Base-by-base conservation (phyloP, 2,888 invertebrate genomes). In the Acholoe squamosa region DNA sequence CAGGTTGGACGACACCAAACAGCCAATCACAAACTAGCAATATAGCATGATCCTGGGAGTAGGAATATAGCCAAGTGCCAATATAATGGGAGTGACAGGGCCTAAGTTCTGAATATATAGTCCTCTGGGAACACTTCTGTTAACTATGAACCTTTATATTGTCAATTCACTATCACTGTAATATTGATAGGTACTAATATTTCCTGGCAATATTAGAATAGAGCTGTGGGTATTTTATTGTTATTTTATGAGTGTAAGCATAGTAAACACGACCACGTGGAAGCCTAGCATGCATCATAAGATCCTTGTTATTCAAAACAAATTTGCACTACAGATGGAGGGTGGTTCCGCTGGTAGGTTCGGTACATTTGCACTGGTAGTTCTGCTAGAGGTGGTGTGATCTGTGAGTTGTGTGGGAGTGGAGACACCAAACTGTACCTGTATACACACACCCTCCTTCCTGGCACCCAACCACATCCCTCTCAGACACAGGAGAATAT, bases 21-120 rank as follows among this genome's bases (percentile, higher is more conserved):
- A 51, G 76, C 89, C 89, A 89, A 89, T 89, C 89, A 89, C 25
- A 34, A 25, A 14, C 52, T 76, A 12, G 43, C 34, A 71, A 25
- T 51, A 89, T 89, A 89, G 71, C 89, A 76, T 89, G 89, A 89
- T 89, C 77, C 28, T n/a, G 34, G 22, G 71, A 7, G 71, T 25
- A 71, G 51, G 19, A 7, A 89, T n/a, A 25, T 43, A 3, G 5
- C 43, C 25, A 16, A 12, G n/a, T 7, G 34, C 33, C 33, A 33
- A n/a, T 14, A 3, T 61, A 71, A 31, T 54, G 43, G 43, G 3
- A 10, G 43, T 51, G 51, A n/a, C n/a, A 14, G 16, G 33, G 88
- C 34, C 33, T 84, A 0, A 7, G 25, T 10, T 10, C 33, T 1
- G 76, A 7, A 76, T 12, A 61, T 61, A 25, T 61, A 61, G 61